Conservation (phyloP, 2,113 vertebrate genomes). For the Hemiprocne comata region DNA sequence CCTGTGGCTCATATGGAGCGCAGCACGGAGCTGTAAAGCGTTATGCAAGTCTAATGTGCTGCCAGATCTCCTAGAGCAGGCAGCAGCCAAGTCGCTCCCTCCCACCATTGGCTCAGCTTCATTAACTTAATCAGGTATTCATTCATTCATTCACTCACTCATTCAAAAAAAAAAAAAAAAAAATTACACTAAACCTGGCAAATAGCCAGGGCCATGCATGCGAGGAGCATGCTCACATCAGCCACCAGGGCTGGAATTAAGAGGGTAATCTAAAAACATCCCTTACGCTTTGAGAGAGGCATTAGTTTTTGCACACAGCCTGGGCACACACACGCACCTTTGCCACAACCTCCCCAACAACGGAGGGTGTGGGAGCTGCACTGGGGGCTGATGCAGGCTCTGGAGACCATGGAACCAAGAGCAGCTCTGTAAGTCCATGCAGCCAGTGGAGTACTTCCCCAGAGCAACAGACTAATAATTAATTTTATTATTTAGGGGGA, state of each 20-base stretch:
- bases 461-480: background rate
- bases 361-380: rapidly evolving
- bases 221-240: background rate
- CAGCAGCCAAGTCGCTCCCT: constrained; percentile 78
- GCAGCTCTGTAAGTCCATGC: background rate
- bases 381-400: rapidly evolving
- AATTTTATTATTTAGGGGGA: background rate
- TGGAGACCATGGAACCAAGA: rapidly evolving
- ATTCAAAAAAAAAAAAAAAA: constrained; percentile 76
- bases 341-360: background rate
- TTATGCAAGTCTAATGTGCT: constrained; percentile 84
- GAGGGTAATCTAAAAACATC: background rate
- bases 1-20: constrained; percentile 72
- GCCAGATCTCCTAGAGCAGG: constrained; percentile 82
- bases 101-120: constrained; percentile 77
- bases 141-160: constrained; percentile 90
- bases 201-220: constrained; percentile 71
- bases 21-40: constrained; percentile 75
- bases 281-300: background rate
- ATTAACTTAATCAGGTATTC: constrained; percentile 92
- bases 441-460: background rate
- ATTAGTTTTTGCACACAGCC: background rate
- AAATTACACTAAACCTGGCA: constrained; percentile 70
- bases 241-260: background rate
- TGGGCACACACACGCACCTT: rapidly evolving